A percentile compares a stretch with the other conserved stretches of the same genome.
phyloP scores from a whole-genome alignment of 2,888 invertebrate species.

The Schrankia costaestrigalis region DNA sequence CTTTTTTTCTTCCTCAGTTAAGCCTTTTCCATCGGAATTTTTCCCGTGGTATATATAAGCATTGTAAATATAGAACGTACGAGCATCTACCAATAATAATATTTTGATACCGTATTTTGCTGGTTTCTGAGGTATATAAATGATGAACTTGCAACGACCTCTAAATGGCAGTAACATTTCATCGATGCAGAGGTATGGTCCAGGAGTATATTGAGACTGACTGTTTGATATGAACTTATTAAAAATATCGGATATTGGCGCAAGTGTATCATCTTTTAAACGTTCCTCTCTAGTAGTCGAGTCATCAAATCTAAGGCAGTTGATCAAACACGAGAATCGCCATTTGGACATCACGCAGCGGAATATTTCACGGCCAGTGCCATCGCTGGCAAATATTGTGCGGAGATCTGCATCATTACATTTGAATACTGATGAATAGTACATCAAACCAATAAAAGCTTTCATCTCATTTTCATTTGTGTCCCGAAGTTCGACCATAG shows the following conservation, averaged over 20 bases:
- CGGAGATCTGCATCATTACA: constrained; percentile 11
- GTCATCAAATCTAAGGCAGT: constrained; percentile 26
- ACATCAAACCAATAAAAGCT: constrained; percentile 15
- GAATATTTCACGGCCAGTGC: constrained; percentile 20
- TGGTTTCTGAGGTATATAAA: constrained; percentile 29
- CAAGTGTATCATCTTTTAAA: constrained; percentile 16
- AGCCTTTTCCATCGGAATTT: constrained; percentile 19
- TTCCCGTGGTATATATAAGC: constrained; percentile 23
- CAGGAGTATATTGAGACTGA: constrained; percentile 10
- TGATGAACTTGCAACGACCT: constrained; percentile 22
- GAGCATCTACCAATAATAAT: constrained; percentile 14
- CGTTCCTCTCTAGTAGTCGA: constrained; percentile 14
- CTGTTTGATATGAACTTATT: constrained; percentile 16
- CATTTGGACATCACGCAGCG: constrained; percentile 14
- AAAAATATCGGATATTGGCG: constrained; percentile 19
- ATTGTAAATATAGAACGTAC: constrained; percentile 13
- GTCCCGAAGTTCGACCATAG: constrained; percentile 10
- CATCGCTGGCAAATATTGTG: constrained; percentile 19
- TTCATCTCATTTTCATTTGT: constrained; percentile 18
- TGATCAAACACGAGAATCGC: constrained; percentile 11
- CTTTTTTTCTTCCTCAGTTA: constrained; percentile 18
- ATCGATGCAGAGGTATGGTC: constrained; percentile 18
- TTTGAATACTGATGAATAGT: constrained; percentile 20
- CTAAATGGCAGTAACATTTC: constrained; percentile 27
- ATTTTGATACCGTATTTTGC: constrained; percentile 27